Evolutionary conservation across 1,140 invertebrate genomes (phyloP).

Genomic region (Sweltsa coloradensis): DNA sequence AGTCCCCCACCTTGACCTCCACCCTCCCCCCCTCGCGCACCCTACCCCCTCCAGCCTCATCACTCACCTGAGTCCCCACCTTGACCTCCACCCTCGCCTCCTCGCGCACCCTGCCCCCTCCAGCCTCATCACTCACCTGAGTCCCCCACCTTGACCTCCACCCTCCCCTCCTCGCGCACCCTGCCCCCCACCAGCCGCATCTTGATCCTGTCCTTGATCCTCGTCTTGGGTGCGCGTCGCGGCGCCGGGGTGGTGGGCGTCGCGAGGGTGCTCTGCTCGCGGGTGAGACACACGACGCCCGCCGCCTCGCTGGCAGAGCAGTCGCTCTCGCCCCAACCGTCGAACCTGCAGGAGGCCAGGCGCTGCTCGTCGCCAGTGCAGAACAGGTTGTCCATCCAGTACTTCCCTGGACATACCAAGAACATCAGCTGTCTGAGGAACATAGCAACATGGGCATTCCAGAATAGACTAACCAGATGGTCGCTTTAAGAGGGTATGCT

Average conservation of each 20-base stretch:
- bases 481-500: no score
- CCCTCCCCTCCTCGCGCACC: conserved; percentile 50
- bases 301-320: conserved; percentile 66
- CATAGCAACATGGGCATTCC: no score
- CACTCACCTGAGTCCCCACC: no score
- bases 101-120: background rate
- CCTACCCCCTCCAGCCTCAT: no score
- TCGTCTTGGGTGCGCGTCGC: background rate
- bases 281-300: conserved; percentile 55
- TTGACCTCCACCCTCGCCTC: no score
- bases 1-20: no score
- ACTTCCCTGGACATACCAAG: no score
- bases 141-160: conserved; percentile 53
- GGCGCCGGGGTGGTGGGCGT: conserved; percentile 17
- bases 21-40: no score
- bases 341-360: conserved; percentile 60
- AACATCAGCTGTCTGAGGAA: no score
- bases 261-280: conserved; percentile 17
- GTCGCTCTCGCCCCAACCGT: conserved; percentile 71
- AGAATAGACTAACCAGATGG: no score
- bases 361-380: conserved; percentile 69
- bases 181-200: conserved; percentile 48
- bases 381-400: conserved; percentile 82
- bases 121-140: conserved; percentile 23
- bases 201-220: conserved; percentile 17